Base-by-base conservation (phyloP, 2,888 invertebrate species). In the Heliconius ethilla region DNA sequence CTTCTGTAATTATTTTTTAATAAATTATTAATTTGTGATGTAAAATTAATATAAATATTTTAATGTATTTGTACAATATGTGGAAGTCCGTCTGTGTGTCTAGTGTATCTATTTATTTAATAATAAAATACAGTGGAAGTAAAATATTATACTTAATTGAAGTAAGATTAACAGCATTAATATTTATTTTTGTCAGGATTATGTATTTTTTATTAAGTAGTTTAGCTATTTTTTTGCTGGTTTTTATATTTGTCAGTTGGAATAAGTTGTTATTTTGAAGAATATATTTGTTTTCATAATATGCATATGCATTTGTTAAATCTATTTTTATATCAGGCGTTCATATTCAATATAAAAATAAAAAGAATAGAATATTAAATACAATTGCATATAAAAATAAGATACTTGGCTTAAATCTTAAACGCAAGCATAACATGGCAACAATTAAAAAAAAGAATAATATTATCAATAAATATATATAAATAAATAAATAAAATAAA, bases 401-500 rank as follows among this genome's bases (percentile, higher is more conserved):
- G 5, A 63, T 27, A 63, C 15, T 27, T 63, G 6, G 13, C 11
- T 13, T 63, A 6, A 62, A 25, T 11, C 13, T 62, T 11, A 62
- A 62, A 25, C 11, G 1, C 62, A 11, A 25, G 25, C 3, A 10
- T n/a, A 3, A n/a, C 25, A 62, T 62, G 15, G 13, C 13, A 1
- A 63, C 5, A 63, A 1, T 13, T 11, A 25, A 25, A 40, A 70
- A 51, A 69, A 7, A 2, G 2, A 25, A 40, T 22, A 72, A 55
- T 10, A 27, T 51, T 13, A 62, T 29, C 3, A 37, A 13, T 33
- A 27, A n/a, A 62, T n/a, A 29, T 37, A 22, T 74, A 62, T 51
- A 22, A 27, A 18, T 9, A 22, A 27, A 18, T 9, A 29, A 75
- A 70, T 69, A 40, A 75, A 80, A 85, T 82, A 86, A 83, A 88